Evolutionary conservation across 2,797 vertebrate species (phyloP).

Genomic region (Cryptoblepharus egeriae): DNA sequence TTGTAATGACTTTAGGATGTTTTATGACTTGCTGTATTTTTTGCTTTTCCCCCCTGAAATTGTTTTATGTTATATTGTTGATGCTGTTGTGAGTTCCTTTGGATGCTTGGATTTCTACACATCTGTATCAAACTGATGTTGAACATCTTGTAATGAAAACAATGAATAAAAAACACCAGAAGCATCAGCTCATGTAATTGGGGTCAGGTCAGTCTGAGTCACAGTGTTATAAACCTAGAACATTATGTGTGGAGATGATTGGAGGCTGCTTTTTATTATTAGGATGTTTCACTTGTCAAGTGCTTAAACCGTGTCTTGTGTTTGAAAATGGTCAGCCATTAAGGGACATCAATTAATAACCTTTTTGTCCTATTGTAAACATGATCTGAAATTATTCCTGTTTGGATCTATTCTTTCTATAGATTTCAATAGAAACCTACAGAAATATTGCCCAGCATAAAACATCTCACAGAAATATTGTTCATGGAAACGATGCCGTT

Average conservation of each 20-base stretch:
- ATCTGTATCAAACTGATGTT: too few relatives aligned
- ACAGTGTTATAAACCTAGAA: not conserved
- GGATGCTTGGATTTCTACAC: too few relatives aligned
- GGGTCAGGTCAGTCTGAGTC: not conserved
- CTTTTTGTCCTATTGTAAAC: slow-evolving; percentile 19
- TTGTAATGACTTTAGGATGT: too few relatives aligned
- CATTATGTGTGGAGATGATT: not conserved
- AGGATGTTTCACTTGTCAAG: not conserved
- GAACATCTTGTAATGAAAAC: too few relatives aligned
- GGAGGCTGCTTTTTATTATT: too few relatives aligned
- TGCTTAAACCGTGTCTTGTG: not conserved
- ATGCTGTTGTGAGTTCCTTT: too few relatives aligned
- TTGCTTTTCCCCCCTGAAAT: too few relatives aligned
- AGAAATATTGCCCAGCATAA: not conserved
- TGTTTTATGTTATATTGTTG: too few relatives aligned
- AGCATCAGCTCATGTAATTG: not conserved
- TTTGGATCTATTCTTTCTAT: slow-evolving; percentile 28
- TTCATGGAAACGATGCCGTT: slow-evolving; percentile 3
- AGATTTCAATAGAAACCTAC: slow-evolving; percentile 1
- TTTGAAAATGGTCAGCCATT: not conserved
- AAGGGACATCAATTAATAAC: not conserved
- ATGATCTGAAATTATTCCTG: slow-evolving; percentile 17
- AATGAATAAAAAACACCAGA: not conserved
- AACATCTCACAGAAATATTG: not conserved
- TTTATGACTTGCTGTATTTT: too few relatives aligned